Percentiles rank a stretch among this genome's conserved stretches.
phyloP scores from a whole-genome alignment of 2,888 invertebrate species.

The Apamea anceps region DNA sequence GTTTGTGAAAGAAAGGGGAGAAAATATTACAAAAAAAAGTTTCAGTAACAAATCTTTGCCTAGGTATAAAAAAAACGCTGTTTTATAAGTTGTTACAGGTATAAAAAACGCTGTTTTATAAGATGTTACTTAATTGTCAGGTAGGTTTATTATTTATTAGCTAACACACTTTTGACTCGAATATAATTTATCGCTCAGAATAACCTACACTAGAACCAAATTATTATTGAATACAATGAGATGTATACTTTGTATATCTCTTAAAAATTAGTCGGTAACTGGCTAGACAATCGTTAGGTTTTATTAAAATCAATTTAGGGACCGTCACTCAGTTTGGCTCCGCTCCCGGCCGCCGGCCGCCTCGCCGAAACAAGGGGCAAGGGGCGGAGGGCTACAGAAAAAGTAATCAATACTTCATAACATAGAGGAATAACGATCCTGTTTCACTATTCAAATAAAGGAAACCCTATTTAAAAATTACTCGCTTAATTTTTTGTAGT shows the following conservation, averaged over 20 bases:
- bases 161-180: neutral
- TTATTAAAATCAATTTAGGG: conserved; percentile 56
- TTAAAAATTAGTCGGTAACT: conserved; percentile 17
- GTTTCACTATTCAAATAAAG: conserved; percentile 11
- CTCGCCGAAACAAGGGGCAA: conserved; percentile 32
- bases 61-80: too few relatives aligned
- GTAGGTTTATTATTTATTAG: neutral
- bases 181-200: neutral
- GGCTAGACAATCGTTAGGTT: conserved; percentile 42
- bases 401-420: conserved; percentile 60
- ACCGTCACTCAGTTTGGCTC: conserved; percentile 45
- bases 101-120: neutral
- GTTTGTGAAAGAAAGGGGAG: neutral
- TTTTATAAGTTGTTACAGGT: neutral
- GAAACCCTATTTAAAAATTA: neutral
- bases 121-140: neutral
- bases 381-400: conserved; percentile 25
- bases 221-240: neutral
- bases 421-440: conserved; percentile 13
- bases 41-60: neutral
- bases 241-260: conserved; percentile 10
- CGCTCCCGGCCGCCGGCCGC: conserved; percentile 32
- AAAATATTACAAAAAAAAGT: neutral
- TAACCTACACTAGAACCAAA: neutral
- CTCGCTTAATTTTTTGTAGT: neutral